Evolutionary conservation across 2,113 vertebrate species (phyloP).

Genomic region (Gymnorhina tibicen): DNA sequence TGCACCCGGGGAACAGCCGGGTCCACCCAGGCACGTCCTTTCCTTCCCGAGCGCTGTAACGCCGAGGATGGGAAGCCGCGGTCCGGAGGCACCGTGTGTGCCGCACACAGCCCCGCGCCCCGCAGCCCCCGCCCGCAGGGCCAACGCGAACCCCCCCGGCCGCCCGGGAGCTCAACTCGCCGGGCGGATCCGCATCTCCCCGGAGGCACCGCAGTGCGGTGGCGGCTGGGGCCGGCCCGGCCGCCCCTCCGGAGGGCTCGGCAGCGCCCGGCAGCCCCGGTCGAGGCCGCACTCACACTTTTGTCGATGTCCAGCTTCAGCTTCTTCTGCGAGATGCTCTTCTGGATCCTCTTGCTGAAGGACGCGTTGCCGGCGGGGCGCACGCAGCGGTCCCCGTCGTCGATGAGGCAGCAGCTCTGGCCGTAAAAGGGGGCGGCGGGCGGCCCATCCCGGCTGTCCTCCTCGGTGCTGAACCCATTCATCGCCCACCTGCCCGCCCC

Average conservation of each 20-base stretch:
- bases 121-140: neutral
- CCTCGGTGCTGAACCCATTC: constrained; percentile 98
- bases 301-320: constrained; percentile 95
- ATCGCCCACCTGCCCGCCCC: constrained; percentile 67
- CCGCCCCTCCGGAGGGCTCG: neutral
- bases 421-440: constrained; percentile 81
- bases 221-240: neutral
- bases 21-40: neutral
- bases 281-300: constrained; percentile 76
- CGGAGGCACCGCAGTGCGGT: constrained; percentile 28
- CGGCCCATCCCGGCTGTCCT: constrained; percentile 92
- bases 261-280: neutral
- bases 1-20: neutral
- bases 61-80: rapidly evolving
- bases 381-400: constrained; percentile 92
- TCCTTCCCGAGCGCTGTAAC: rapidly evolving
- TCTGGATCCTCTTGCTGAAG: constrained; percentile 85
- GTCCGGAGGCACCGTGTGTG: rapidly evolving
- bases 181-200: neutral
- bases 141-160: neutral
- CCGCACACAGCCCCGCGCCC: neutral
- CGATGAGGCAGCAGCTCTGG: constrained; percentile 97
- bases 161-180: neutral
- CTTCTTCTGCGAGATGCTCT: constrained; percentile 86
- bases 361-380: constrained; percentile 95